These are phyloP conservation scores for Oreotrochilus melanogaster DNA, from an alignment of 2,113 vertebrate species.

Conservation along the genomic window DNA sequence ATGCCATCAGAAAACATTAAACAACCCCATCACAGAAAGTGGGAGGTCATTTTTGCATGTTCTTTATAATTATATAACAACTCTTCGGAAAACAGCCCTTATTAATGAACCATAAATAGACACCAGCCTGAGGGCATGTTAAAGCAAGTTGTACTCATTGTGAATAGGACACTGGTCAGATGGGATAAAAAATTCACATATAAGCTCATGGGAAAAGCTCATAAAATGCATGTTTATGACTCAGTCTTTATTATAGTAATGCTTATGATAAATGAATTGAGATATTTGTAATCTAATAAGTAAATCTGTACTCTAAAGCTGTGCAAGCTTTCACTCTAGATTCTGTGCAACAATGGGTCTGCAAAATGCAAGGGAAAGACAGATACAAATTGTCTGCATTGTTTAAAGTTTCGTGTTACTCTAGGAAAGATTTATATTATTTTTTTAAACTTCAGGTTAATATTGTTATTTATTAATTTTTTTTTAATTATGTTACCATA, in stretches of 20 bases:
- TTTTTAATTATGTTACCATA: rapidly evolving
- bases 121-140: not conserved
- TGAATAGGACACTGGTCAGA: not conserved
- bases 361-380: not conserved
- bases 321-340: not conserved
- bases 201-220: not conserved
- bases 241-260: not conserved
- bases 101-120: conserved; percentile 68
- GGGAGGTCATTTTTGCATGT: not conserved
- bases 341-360: not conserved
- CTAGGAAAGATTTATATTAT: not conserved
- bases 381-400: not conserved
- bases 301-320: not conserved
- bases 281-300: not conserved
- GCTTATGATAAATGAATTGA: not conserved
- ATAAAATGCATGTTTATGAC: conserved; percentile 32
- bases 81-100: conserved; percentile 61
- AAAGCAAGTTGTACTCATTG: not conserved
- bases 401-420: not conserved
- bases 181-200: conserved; percentile 9
- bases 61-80: conserved; percentile 64
- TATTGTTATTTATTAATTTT: not conserved
- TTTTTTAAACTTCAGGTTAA: not conserved
- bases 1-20: not conserved
- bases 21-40: not conserved